Base-by-base conservation (phyloP, 2,888 invertebrate species). In the Acleris laterana region DNA sequence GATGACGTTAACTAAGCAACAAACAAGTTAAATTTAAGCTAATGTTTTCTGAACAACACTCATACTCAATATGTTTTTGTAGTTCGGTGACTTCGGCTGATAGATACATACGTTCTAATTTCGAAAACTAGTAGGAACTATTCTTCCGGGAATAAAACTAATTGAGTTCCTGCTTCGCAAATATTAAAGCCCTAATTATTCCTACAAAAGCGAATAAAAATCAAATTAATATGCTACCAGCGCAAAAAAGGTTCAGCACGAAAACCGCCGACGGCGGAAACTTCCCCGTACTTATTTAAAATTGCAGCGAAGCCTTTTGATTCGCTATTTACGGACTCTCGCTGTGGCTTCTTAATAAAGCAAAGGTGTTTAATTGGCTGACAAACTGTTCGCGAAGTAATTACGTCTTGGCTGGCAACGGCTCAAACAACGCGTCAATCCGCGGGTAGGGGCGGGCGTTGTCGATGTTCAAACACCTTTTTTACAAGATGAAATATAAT, bases 341-440 rank as follows among this genome's bases (percentile, higher is more conserved):
- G 73, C 76, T 85, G 90, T 81, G 89, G 92, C 82, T 89, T 89
- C 89, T 90, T 92, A 91, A 92, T 93, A 92, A 92, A 90, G 92
- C 87, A 90, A 91, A 92, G 92, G 92, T 92, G 93, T 92, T 92
- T 91, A 92, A 92, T 93, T 93, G 90, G 90, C 92, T 91, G 90
- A 90, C 92, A 92, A 93, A 91, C 91, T 90, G 89, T 84, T 87
- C 79, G 88, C 89, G 79, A 91, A 90, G 91, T 89, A 92, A 92
- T 93, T 91, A 92, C 88, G 84, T 84, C 88, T 85, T 80, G 77
- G 81, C 83, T 87, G 87, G 85, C 84, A 85, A 79, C 79, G 83
- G 82, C 79, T 87, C 86, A 83, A 86, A 84, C 84, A 87, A 85
- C 87, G 84, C 89, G 88, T 90, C 90, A 90, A 88, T 90, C 88